Percentiles rank a stretch among this genome's conserved stretches.
Conservation (phyloP, 2,113 vertebrate genomes). For the Leiothrix lutea region DNA sequence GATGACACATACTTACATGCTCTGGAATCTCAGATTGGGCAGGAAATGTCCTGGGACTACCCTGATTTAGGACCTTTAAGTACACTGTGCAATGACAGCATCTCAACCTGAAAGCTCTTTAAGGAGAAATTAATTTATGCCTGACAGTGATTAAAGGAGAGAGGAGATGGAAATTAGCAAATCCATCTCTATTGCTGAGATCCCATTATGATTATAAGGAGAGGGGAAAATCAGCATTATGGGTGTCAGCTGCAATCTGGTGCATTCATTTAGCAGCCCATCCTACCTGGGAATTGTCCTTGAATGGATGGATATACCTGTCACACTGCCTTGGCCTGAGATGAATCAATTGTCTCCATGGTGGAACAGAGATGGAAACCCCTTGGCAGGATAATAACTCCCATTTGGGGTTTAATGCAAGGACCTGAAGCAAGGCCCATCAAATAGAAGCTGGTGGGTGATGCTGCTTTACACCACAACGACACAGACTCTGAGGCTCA, state of each 20-base stretch:
- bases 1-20: not conserved
- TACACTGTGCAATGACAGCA: slow-evolving; percentile 60
- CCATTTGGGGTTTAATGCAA: not conserved
- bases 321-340: not conserved
- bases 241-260: slow-evolving; percentile 75
- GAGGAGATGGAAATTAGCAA: slow-evolving; percentile 77
- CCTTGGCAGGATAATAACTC: not conserved
- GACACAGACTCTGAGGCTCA: no score
- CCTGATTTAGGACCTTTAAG: slow-evolving; percentile 65
- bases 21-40: slow-evolving; percentile 24
- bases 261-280: slow-evolving; percentile 58
- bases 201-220: slow-evolving; percentile 74
- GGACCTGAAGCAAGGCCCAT: not conserved
- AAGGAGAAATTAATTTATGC: slow-evolving; percentile 78
- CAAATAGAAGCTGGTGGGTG: not conserved
- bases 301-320: slow-evolving; percentile 55
- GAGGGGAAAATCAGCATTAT: slow-evolving; percentile 67
- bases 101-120: slow-evolving; percentile 73
- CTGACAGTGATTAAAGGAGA: slow-evolving; percentile 77
- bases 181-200: slow-evolving; percentile 80
- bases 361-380: not conserved
- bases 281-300: slow-evolving; percentile 66
- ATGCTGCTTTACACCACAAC: no score
- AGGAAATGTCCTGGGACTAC: slow-evolving; percentile 54
- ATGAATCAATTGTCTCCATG: slow-evolving; percentile 40